These are phyloP conservation scores for Sylvilagus floridanus DNA, from an alignment of 2,797 vertebrate species.

Conservation along the genomic window DNA sequence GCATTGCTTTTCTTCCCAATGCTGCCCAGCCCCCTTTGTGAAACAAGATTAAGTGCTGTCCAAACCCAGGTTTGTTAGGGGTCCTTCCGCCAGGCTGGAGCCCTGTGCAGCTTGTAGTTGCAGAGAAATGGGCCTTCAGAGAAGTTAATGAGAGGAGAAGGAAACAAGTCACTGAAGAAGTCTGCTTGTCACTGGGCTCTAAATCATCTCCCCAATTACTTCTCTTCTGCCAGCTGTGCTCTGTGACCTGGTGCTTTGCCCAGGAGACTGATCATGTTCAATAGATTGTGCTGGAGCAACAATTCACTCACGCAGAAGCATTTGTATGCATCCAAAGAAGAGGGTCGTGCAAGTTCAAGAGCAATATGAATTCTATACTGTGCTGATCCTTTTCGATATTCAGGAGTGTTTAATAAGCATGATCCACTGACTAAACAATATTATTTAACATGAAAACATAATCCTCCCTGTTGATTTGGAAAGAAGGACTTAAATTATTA, in stretches of 20 bases:
- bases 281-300: neutral
- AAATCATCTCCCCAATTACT: constrained; percentile 70
- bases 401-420: neutral
- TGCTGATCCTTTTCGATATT: neutral
- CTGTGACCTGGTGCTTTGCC: neutral
- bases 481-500: neutral
- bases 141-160: constrained; percentile 56
- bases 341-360: neutral
- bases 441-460: neutral
- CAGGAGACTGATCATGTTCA: neutral
- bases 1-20: neutral
- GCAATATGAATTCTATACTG: neutral
- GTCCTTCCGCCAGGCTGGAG: neutral
- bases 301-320: neutral
- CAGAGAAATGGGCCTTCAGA: constrained; percentile 37
- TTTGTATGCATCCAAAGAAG: neutral
- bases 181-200: constrained; percentile 66
- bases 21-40: neutral
- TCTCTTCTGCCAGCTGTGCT: constrained; percentile 63
- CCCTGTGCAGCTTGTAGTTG: neutral
- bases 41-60: neutral
- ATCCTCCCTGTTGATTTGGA: neutral
- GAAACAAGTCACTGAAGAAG: constrained; percentile 46
- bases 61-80: constrained; percentile 5
- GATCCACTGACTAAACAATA: neutral